Evolutionary conservation across 2,797 vertebrate genomes (phyloP).

Genomic region (Eurystomus glaucurus): DNA sequence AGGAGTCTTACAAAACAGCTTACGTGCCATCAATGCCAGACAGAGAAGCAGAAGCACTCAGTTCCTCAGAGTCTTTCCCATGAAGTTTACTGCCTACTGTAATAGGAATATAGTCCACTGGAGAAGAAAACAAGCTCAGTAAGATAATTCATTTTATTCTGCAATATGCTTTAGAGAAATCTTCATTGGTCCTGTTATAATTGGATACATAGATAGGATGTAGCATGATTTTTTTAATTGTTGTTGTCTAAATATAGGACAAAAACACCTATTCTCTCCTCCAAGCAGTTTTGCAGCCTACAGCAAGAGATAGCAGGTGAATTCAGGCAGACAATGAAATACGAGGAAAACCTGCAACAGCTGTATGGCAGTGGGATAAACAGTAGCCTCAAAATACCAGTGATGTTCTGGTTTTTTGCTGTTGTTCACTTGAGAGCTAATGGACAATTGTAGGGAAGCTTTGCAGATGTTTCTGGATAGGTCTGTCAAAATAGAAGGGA

Average conservation of each 20-base stretch:
- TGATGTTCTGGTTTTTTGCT: neutral
- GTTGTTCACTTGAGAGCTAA: neutral
- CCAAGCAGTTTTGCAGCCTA: neutral
- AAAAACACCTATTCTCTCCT: neutral
- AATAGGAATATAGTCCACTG: neutral
- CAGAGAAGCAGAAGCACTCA: neutral
- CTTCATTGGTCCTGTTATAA: neutral
- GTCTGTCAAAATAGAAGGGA: neutral
- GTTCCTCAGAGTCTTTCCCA: neutral
- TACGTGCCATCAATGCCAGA: neutral
- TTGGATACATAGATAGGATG: neutral
- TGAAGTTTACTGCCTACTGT: neutral
- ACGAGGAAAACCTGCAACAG: neutral
- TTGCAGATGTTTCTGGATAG: neutral
- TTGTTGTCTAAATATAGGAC: neutral
- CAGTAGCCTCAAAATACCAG: neutral
- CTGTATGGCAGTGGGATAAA: neutral
- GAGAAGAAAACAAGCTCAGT: neutral
- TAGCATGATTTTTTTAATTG: neutral
- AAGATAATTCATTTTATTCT: neutral
- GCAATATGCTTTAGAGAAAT: neutral
- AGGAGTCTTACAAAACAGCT: neutral
- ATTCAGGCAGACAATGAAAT: neutral
- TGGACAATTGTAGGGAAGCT: neutral
- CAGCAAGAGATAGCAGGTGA: neutral